Conservation (phyloP, 2,113 vertebrate genomes). For the Callaeas wilsoni region DNA sequence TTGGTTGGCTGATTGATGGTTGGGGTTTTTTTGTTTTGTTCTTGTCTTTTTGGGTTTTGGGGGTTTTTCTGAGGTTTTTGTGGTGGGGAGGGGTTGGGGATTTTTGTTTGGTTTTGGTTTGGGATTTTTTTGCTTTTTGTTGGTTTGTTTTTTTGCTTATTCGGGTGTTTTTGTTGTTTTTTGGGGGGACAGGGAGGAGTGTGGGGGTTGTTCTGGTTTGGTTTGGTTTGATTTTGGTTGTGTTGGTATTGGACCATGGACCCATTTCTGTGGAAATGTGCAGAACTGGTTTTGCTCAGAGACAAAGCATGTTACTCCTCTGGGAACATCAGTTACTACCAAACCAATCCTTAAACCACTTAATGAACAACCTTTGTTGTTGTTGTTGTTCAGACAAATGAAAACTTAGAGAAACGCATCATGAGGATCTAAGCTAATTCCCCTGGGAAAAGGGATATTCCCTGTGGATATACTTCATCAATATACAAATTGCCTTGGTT, state of each 20-base stretch:
- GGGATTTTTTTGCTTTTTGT: not conserved
- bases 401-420: not conserved
- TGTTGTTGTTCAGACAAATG: not conserved
- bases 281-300: not conserved
- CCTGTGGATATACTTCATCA: not conserved
- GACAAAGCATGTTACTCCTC: no score
- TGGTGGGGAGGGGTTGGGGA: not conserved
- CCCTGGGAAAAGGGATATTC: not conserved
- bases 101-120: not conserved
- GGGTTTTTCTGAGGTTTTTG: not conserved
- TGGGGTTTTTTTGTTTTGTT: not conserved
- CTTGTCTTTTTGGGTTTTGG: not conserved
- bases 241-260: not conserved
- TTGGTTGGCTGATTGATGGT: not conserved
- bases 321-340: not conserved
- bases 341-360: not conserved
- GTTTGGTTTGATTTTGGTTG: not conserved
- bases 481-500: not conserved
- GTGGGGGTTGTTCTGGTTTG: not conserved
- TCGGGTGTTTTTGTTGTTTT: no score
- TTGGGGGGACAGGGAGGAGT: no score
- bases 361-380: not conserved
- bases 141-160: no score
- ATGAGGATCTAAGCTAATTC: not conserved
- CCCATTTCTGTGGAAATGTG: rapidly evolving